A percentile compares a stretch with the other conserved stretches of the same genome.
Conservation (phyloP, 2,888 invertebrate genomes). For the Caenorhabditis afra region DNA sequence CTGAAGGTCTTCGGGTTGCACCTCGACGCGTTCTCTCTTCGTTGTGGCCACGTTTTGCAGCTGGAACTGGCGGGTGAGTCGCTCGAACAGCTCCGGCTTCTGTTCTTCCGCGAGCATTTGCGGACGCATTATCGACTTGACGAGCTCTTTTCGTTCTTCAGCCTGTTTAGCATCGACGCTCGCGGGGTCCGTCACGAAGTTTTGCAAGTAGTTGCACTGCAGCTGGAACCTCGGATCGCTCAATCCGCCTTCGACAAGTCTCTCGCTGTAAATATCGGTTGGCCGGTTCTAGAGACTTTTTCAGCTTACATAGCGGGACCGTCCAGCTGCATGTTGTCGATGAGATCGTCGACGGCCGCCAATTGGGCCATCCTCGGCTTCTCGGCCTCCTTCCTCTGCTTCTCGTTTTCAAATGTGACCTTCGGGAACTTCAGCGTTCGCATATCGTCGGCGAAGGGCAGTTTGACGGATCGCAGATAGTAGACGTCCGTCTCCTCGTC, state of each 20-base stretch:
- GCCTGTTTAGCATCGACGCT: no score
- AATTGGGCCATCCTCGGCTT: constrained; percentile 54
- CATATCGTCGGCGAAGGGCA: constrained; percentile 66
- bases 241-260: constrained; percentile 36
- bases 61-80: constrained; percentile 39
- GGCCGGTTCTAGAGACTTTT: no score
- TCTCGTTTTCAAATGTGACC: constrained; percentile 26
- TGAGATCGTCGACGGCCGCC: constrained; percentile 59
- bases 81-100: constrained; percentile 32
- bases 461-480: constrained; percentile 55
- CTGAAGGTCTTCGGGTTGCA: constrained; percentile 41
- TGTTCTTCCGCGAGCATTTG: constrained; percentile 15
- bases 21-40: constrained; percentile 37
- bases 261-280: constrained; percentile 17
- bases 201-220: constrained; percentile 58
- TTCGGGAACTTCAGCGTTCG: constrained; percentile 57
- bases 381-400: constrained; percentile 11
- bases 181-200: constrained; percentile 38
- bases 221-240: constrained; percentile 58
- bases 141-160: no score
- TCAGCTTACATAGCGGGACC: constrained; percentile 33
- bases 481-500: constrained; percentile 48
- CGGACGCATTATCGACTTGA: constrained; percentile 33
- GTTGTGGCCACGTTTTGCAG: constrained; percentile 41
- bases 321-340: constrained; percentile 55